phyloP scores from a whole-genome alignment of 2,888 invertebrate genomes.

The Athrips mouffetella region DNA sequence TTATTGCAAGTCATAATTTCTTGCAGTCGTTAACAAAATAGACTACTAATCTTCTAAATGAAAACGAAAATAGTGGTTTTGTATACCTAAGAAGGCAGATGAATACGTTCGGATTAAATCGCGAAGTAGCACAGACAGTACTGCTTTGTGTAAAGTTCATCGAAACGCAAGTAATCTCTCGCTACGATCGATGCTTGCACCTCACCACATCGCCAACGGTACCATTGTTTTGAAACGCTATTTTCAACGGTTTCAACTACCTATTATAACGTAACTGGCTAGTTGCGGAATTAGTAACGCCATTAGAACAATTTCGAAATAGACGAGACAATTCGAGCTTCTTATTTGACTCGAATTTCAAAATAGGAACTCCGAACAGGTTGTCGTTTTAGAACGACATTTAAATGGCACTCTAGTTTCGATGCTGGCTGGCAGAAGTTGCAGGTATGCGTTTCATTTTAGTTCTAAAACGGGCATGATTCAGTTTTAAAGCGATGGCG shows the following conservation, averaged over 20 bases:
- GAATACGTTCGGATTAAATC: too few relatives aligned
- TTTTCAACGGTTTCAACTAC: too few relatives aligned
- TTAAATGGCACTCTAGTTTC: conserved; percentile 25
- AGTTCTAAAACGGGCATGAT: conserved; percentile 53
- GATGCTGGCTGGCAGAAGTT: neutral
- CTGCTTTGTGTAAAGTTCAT: neutral
- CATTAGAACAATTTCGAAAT: conserved; percentile 16
- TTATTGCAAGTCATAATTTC: too few relatives aligned
- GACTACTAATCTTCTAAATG: too few relatives aligned
- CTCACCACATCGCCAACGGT: conserved; percentile 15
- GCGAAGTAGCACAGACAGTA: too few relatives aligned
- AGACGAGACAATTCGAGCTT: neutral
- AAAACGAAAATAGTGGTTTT: too few relatives aligned
- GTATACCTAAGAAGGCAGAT: too few relatives aligned
- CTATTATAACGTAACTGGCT: conserved; percentile 22
- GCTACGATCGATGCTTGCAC: conserved; percentile 22
- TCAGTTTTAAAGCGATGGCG: conserved; percentile 33
- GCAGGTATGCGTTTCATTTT: conserved; percentile 25
- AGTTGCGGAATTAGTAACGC: conserved; percentile 22
- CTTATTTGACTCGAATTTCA: conserved; percentile 7
- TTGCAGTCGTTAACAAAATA: too few relatives aligned
- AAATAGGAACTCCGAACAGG: neutral
- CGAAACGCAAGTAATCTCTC: conserved; percentile 12
- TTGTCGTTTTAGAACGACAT: conserved; percentile 30
- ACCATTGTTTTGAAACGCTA: conserved; percentile 28